A percentile compares a stretch with the other conserved stretches of the same genome.
Evolutionary conservation across 2,113 vertebrate species (phyloP).

Genomic region (Amblyopsis rosae): DNA sequence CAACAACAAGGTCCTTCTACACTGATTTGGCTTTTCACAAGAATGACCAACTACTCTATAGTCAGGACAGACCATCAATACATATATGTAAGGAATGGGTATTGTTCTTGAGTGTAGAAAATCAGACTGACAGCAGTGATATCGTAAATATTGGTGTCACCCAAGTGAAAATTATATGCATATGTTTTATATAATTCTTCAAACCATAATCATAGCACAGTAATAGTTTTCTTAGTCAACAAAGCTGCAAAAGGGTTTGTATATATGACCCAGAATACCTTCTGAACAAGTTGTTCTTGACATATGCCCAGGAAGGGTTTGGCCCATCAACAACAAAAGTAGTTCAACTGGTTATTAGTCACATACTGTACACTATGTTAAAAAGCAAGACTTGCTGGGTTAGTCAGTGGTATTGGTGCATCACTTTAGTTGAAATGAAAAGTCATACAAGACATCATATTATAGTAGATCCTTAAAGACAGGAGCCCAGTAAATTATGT

Average conservation of each 20-base stretch:
- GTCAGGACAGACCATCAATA: slow-evolving; percentile 16
- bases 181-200: background rate
- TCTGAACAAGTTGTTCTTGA: slow-evolving; percentile 46
- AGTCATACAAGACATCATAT: too few relatives aligned
- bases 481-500: too few relatives aligned
- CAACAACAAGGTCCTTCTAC: slow-evolving; percentile 19
- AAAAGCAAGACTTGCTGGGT: too few relatives aligned
- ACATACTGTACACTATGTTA: slow-evolving; percentile 2
- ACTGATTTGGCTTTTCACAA: background rate
- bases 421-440: background rate
- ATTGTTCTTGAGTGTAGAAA: background rate
- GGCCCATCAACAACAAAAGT: slow-evolving; percentile 13
- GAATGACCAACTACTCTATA: slow-evolving; percentile 41
- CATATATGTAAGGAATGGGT: slow-evolving; percentile 1
- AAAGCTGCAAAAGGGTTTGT: slow-evolving; percentile 3
- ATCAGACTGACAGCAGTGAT: background rate
- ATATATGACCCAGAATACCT: slow-evolving; percentile 32
- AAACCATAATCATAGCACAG: too few relatives aligned
- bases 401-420: background rate
- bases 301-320: slow-evolving; percentile 32
- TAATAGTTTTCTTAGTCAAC: background rate
- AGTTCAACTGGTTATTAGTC: slow-evolving; percentile 26
- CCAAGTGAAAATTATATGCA: background rate
- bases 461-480: too few relatives aligned
- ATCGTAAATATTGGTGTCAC: background rate